phyloP scores from a whole-genome alignment of 2,797 vertebrate genomes.

The Eremophila alpestris region DNA sequence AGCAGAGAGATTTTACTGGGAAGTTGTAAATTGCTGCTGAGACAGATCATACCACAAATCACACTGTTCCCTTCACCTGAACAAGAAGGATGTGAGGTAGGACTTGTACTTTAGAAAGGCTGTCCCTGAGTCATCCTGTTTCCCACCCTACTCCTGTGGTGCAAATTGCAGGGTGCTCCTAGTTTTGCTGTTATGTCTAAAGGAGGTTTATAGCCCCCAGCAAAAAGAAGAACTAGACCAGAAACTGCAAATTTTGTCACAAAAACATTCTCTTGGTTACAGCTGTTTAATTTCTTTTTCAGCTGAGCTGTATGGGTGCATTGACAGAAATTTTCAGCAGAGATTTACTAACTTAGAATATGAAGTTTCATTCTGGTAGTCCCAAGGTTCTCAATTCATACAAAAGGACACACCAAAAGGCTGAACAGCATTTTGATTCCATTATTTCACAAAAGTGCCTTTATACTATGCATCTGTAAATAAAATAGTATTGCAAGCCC shows the following conservation, averaged over 20 bases:
- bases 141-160: neutral
- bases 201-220: neutral
- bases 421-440: neutral
- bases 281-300: neutral
- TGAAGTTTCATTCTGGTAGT: neutral
- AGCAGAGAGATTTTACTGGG: slow-evolving; percentile 8
- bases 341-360: neutral
- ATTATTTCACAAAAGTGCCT: neutral
- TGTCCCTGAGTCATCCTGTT: neutral
- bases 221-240: neutral
- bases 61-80: slow-evolving; percentile 36
- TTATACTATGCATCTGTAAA: neutral
- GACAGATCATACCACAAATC: slow-evolving; percentile 39
- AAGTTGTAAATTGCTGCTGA: slow-evolving; percentile 36
- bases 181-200: neutral
- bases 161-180: neutral
- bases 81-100: slow-evolving; percentile 28
- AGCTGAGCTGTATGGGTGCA: neutral
- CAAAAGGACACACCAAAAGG: neutral
- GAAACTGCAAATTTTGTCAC: neutral
- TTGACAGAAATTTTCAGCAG: neutral
- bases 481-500: neutral
- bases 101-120: neutral
- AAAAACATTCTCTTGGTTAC: neutral
- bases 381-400: neutral